Evolutionary conservation across 2,113 vertebrate species (phyloP), one percentile per base, ranked within the genome.

Genomic region (Cephalopholis sonnerati): DNA sequence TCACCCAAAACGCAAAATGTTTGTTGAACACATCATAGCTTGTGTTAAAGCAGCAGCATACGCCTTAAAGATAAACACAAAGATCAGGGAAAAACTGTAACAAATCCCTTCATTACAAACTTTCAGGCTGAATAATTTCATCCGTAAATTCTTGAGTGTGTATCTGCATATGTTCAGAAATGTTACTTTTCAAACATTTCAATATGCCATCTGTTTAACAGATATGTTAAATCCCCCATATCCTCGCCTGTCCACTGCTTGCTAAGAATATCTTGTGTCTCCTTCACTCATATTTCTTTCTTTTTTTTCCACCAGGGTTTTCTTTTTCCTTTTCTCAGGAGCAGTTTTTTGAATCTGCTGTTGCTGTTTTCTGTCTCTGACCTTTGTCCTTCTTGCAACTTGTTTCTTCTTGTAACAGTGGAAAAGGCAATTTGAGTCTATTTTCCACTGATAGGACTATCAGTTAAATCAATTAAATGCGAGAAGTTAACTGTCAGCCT

Each of bases 181-280:
- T 50, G 4, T 22, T 46, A 10, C 25, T 67, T 48, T 1, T 58
- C 20, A 11, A 32, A 11, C 39, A n/a, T 63, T 61, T 61, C 32
- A 17, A 64, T 63, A 64, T 54, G 58, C n/a, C 55, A 79, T 79
- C 57, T 84, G 70, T 32, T 55, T 36, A 68, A 29, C 72, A 76
- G 65, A 65, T 59, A 41, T 16, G 44, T 53, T 36, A 62, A 58
- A 53, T 58, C 44, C 58, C 48, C 17, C 50, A 24, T 12, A 41
- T 70, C 70, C 58, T 65, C 17, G 1, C 24, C n/a, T 16, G 1
- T 58, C 22, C 32, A 46, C n/a, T 15, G 1, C 29, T 32, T 36
- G n/a, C 63, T 71, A 50, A 79, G 44, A 79, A 48, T n/a, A 50
- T 50, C 50, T 54, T 8, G 5, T 20, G 6, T 65, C 44, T 27